Evolutionary conservation across 92 coral and sea anemone species (phyloP).

Genomic region (Ricordea florida): DNA sequence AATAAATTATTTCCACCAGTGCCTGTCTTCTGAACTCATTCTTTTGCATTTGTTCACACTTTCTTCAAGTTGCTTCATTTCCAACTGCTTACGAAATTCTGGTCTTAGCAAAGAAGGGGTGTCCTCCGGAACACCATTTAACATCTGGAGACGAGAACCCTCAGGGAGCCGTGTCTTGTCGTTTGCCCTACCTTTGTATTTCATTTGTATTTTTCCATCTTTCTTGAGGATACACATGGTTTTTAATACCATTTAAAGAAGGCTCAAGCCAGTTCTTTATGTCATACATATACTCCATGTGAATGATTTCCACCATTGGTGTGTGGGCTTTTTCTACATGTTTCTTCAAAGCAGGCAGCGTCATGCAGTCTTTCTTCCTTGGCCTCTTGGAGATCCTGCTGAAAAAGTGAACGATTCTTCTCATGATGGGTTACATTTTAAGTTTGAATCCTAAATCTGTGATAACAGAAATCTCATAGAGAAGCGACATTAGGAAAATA

Average conservation of each 20-base stretch:
- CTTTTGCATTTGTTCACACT: not conserved
- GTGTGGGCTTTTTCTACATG: not conserved
- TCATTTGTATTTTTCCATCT: not conserved
- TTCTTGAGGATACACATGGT: constrained; percentile 17
- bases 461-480: not conserved
- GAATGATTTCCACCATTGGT: not conserved
- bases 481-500: not conserved
- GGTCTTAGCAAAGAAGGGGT: not conserved
- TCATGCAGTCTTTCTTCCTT: not conserved
- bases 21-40: not conserved
- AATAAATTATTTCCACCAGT: not conserved
- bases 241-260: not conserved
- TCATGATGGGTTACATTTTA: not conserved
- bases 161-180: not conserved
- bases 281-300: not conserved
- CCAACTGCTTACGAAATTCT: not conserved
- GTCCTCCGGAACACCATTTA: not conserved
- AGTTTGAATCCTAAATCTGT: not conserved
- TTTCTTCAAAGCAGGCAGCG: not conserved
- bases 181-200: constrained; percentile 2
- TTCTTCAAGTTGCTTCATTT: not conserved
- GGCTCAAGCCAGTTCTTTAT: constrained; percentile 3
- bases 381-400: constrained; percentile 17
- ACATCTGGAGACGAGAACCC: not conserved
- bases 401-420: not conserved